phyloP scores from a whole-genome alignment of 2,113 vertebrate species.

The Periophthalmus modestus region DNA sequence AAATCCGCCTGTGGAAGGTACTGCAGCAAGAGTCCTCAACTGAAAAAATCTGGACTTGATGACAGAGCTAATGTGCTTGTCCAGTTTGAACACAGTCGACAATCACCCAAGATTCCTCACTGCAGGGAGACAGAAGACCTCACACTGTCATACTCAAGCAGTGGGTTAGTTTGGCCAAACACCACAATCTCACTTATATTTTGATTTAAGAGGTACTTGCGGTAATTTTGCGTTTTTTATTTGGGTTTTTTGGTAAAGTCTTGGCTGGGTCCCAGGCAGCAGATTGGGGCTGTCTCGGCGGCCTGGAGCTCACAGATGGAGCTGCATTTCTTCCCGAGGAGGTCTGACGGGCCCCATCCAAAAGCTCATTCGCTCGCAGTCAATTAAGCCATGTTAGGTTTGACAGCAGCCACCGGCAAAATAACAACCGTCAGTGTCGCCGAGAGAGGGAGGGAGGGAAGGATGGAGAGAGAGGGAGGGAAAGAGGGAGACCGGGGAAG shows the following conservation, averaged over 20 bases:
- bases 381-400: slow-evolving; percentile 80
- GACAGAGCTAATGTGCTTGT: no score
- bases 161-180: no score
- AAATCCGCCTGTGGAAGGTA: no score
- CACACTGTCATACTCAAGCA: no score
- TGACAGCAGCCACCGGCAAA: slow-evolving; percentile 78
- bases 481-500: slow-evolving; percentile 43
- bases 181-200: no score
- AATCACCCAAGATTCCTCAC: no score
- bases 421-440: slow-evolving; percentile 76
- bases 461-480: slow-evolving; percentile 53
- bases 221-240: slow-evolving; percentile 61
- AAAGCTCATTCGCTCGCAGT: slow-evolving; percentile 76
- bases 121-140: no score
- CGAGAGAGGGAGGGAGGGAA: slow-evolving; percentile 39
- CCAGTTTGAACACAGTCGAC: no score
- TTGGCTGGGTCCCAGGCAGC: slow-evolving; percentile 74
- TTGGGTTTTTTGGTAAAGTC: slow-evolving; percentile 19
- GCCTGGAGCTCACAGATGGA: slow-evolving; percentile 75
- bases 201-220: slow-evolving; percentile 55
- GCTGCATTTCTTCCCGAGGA: slow-evolving; percentile 70
- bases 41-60: no score
- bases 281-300: slow-evolving; percentile 72
- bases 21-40: no score
- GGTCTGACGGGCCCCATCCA: slow-evolving; percentile 73